Conservation (phyloP, 2,888 invertebrate genomes). For the Belgica antarctica region DNA sequence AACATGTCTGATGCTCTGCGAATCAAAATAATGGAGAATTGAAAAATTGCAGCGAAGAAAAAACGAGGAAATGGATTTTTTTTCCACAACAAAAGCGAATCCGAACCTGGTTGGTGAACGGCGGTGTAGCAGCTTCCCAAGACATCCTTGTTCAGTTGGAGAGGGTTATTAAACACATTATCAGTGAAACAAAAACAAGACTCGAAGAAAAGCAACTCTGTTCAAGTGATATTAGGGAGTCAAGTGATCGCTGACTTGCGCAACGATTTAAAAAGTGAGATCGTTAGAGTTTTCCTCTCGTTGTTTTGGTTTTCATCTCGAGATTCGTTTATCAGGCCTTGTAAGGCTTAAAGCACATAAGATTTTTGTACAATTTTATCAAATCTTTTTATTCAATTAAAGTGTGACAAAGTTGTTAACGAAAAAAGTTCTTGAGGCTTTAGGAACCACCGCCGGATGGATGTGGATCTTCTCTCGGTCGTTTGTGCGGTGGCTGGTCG, state of each 20-base stretch:
- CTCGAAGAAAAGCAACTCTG: not conserved
- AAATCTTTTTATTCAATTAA: too few species aligned
- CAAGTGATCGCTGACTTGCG: not conserved
- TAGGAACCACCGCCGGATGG: not conserved
- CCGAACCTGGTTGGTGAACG: slow-evolving; percentile 9
- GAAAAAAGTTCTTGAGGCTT: too few species aligned
- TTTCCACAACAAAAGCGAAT: slow-evolving; percentile 11
- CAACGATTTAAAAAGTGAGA: too few species aligned
- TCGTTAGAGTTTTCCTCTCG: too few species aligned
- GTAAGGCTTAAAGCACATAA: too few species aligned
- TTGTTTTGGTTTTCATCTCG: too few species aligned
- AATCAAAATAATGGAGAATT: not conserved
- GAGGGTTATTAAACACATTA: slow-evolving; percentile 20
- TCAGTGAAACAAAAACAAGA: slow-evolving; percentile 2
- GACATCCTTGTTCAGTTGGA: not conserved
- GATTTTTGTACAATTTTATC: too few species aligned
- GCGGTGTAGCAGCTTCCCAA: slow-evolving; percentile 21
- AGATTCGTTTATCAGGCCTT: too few species aligned
- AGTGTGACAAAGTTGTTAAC: too few species aligned
- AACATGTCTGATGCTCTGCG: slow-evolving; percentile 13
- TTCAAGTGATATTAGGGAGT: not conserved
- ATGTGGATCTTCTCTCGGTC: not conserved
- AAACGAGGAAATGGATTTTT: slow-evolving; percentile 6
- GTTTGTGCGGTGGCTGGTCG: too few species aligned
- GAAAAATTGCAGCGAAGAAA: slow-evolving; percentile 3